phyloP scores from a whole-genome alignment of 1,140 invertebrate genomes.

The Panulirus ornatus region DNA sequence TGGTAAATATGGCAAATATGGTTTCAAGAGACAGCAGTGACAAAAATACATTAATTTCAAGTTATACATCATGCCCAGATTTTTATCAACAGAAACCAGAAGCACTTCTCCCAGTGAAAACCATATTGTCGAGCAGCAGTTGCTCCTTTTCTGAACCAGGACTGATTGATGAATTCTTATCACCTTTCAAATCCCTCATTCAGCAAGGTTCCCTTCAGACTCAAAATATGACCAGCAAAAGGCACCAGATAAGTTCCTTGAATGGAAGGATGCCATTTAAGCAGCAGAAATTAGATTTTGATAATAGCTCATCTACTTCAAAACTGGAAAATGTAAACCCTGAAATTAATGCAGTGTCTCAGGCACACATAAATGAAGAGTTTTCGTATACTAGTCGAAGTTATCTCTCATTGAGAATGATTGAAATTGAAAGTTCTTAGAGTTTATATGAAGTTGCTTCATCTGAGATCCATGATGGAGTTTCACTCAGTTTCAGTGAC shows the following conservation, averaged over 20 bases:
- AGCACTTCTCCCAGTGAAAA: not conserved
- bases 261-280: not conserved
- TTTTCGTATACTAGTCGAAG: not conserved
- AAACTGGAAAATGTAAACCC: no score
- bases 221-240: not conserved
- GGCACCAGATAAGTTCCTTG: not conserved
- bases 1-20: not conserved
- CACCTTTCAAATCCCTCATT: not conserved
- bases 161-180: not conserved
- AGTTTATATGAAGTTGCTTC: not conserved
- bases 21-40: not conserved
- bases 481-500: not conserved
- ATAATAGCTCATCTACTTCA: not conserved
- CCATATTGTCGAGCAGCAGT: not conserved
- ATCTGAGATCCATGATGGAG: not conserved
- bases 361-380: not conserved
- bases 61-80: not conserved
- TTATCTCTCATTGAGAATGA: not conserved
- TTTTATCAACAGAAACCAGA: not conserved
- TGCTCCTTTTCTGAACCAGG: not conserved
- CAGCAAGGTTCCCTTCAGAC: not conserved
- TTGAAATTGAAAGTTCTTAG: not conserved
- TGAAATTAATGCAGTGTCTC: not conserved
- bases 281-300: not conserved
- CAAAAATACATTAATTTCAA: not conserved